A percentile compares a stretch with the other conserved stretches of the same genome.
These are phyloP conservation scores for Limosa lapponica DNA, from an alignment of 2,797 vertebrate species.

Conservation along the genomic window DNA sequence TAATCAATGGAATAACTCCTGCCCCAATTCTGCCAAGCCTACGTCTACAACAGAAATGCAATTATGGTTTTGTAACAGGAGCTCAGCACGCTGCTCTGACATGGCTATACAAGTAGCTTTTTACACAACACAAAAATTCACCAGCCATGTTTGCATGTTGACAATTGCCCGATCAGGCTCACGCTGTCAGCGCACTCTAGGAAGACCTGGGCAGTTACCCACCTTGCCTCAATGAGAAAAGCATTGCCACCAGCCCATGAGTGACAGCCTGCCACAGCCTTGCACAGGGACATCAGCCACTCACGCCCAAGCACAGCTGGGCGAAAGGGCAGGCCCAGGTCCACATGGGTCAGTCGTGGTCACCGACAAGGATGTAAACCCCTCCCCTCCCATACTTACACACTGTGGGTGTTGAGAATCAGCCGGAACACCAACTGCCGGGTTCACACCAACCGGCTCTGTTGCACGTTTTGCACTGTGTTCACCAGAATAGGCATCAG, in stretches of 20 bases:
- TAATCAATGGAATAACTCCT: conserved; percentile 29
- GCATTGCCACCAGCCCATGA: neutral
- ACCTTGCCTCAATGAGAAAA: neutral
- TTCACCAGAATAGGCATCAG: neutral
- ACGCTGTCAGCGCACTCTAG: neutral
- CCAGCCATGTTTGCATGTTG: neutral
- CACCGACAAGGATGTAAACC: fast-evolving
- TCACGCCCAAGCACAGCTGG: neutral
- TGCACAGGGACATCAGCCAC: neutral
- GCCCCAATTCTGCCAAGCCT: conserved; percentile 19
- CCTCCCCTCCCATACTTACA: neutral
- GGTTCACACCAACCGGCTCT: neutral
- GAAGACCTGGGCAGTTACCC: neutral
- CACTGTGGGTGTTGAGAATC: neutral
- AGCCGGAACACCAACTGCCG: neutral
- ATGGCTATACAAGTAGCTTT: neutral
- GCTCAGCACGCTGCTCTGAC: neutral
- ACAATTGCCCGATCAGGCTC: neutral
- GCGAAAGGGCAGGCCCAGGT: neutral
- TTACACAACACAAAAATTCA: neutral
- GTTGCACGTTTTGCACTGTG: neutral
- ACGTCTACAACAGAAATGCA: neutral
- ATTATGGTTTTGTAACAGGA: conserved; percentile 28
- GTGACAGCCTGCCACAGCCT: neutral
- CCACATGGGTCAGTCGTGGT: neutral